Base-by-base conservation (phyloP, 2,888 invertebrate species). In the Peribatodes rhomboidaria region DNA sequence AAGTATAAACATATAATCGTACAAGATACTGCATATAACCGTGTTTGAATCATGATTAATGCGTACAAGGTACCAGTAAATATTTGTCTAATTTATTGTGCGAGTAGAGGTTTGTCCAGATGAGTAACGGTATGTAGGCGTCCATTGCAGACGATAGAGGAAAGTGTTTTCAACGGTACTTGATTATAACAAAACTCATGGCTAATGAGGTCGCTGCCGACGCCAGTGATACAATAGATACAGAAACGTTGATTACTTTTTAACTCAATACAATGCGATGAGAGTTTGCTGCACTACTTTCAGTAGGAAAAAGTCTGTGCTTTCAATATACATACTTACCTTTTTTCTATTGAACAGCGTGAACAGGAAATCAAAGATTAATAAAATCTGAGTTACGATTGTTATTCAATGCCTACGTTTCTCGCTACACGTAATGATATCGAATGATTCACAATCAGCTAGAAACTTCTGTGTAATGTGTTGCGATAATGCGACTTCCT, bases 81-180 rank as follows among this genome's bases (percentile, higher is more conserved):
- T 67, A 75, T 76, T 71, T 71, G 65, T 67, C 59, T 72, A 65
- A 76, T 64, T 55, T 56, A 50, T 57, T 44, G 35, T 33, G 37
- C 13, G 16, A 46, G 61, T 54, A 49, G 41, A 52, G 14, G 53
- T 52, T 56, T 61, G 72, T 72, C 75, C 59, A 69, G 71, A 72
- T 77, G 74, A 75, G 68, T 81, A 80, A 76, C 80, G 73, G 74
- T 72, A 63, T 46, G 39, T 39, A 47, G 37, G 53, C 46, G 57
- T 54, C 47, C 49, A 39, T 59, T 70, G 66, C 70, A 70, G 65
- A 53, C 56, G 70, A 69, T 67, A 75, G 75, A 80, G 81, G 87
- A 89, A 87, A 88, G 86, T 84, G 80, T 83, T 76, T 61, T 79
- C 81, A 89, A 89, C 90, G 89, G 89, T 88, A 90, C 82, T 78